These are phyloP conservation scores for Notodonta dromedarius DNA, from an alignment of 2,888 invertebrate species.

Conservation along the genomic window DNA sequence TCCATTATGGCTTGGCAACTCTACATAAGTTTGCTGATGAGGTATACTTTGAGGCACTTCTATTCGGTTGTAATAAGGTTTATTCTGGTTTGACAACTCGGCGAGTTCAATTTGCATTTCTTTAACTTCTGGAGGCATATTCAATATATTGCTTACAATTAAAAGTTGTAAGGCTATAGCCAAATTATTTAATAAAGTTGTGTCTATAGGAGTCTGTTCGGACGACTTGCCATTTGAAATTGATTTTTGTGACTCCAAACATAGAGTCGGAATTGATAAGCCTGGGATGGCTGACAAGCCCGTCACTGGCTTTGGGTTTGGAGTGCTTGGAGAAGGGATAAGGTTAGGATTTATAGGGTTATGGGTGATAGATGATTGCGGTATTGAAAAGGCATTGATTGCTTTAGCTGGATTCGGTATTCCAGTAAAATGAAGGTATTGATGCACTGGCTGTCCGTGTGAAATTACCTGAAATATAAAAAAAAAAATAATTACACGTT, in stretches of 20 bases:
- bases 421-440: slow-evolving; percentile 33
- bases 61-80: neutral
- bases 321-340: slow-evolving; percentile 1
- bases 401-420: neutral
- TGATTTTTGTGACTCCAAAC: slow-evolving; percentile 8
- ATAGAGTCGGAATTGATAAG: slow-evolving; percentile 20
- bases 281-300: slow-evolving; percentile 19
- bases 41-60: neutral
- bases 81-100: slow-evolving; percentile 8
- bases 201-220: slow-evolving; percentile 42
- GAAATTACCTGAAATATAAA: slow-evolving; percentile 37
- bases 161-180: slow-evolving; percentile 70
- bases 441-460: slow-evolving; percentile 32
- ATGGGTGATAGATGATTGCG: slow-evolving; percentile 9
- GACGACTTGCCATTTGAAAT: slow-evolving; percentile 3
- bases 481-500: neutral
- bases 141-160: slow-evolving; percentile 66
- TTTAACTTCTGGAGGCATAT: slow-evolving; percentile 40
- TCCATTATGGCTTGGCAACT: neutral
- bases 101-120: slow-evolving; percentile 3
- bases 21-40: neutral
- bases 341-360: neutral
- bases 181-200: slow-evolving; percentile 66
- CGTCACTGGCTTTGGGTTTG: slow-evolving; percentile 11
- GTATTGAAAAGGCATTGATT: neutral